Percentiles rank a stretch among this genome's conserved stretches.
Conservation (phyloP, 2,797 vertebrate species). For the Phaenicophaeus curvirostris region DNA sequence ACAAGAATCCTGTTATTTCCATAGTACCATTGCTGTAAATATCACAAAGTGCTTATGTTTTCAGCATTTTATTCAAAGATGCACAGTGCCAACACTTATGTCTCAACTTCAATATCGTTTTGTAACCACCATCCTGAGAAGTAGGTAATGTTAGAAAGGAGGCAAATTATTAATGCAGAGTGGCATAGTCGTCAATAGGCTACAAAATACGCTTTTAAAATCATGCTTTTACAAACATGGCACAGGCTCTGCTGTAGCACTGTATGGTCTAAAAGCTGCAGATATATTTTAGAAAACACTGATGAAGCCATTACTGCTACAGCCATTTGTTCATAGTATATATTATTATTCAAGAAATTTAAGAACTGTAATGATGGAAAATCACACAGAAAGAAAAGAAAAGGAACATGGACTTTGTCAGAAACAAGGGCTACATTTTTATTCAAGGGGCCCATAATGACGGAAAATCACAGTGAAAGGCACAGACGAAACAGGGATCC, state of each 20-base stretch:
- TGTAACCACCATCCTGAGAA: constrained; percentile 42
- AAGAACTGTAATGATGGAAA: constrained; percentile 83
- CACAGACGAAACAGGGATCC: constrained; percentile 78
- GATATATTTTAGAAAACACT: constrained; percentile 78
- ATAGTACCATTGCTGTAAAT: constrained; percentile 22
- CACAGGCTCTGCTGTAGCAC: constrained; percentile 43
- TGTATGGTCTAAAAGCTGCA: constrained; percentile 59
- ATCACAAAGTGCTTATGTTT: not conserved
- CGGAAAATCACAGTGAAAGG: constrained; percentile 82
- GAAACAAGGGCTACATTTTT: constrained; percentile 83
- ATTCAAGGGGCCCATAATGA: constrained; percentile 86
- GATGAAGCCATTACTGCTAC: constrained; percentile 80
- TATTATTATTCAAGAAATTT: constrained; percentile 86
- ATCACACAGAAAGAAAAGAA: constrained; percentile 83
- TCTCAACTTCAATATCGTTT: not conserved
- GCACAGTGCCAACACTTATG: not conserved
- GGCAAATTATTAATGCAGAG: constrained; percentile 65
- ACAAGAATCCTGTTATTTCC: not conserved
- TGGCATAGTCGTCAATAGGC: constrained; percentile 23
- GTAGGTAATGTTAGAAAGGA: constrained; percentile 41
- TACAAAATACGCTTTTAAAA: constrained; percentile 65
- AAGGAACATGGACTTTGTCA: constrained; percentile 80
- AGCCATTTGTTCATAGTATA: constrained; percentile 80
- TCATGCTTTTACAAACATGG: constrained; percentile 67
- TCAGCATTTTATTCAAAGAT: constrained; percentile 18